Evolutionary conservation across 2,797 vertebrate species (phyloP).

Genomic region (Chelon labrosus): DNA sequence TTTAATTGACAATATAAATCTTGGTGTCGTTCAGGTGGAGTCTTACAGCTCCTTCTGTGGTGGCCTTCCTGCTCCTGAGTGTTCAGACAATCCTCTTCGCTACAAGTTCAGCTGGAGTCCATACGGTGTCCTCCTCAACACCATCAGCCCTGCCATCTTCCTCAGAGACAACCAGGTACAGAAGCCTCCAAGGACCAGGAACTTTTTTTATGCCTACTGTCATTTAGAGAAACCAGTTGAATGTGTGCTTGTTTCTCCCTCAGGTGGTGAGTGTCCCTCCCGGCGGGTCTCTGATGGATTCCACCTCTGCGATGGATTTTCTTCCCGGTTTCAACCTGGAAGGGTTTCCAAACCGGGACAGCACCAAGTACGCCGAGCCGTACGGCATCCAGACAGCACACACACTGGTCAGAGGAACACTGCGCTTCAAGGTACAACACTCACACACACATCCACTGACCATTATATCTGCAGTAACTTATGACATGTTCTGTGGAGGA

Average conservation of each 20-base stretch:
- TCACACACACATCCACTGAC: not conserved
- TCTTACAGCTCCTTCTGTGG: slow-evolving; percentile 95
- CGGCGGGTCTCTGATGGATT: slow-evolving; percentile 90
- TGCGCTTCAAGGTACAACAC: slow-evolving; percentile 90
- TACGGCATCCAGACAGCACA: slow-evolving; percentile 93
- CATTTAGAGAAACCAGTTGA: not conserved
- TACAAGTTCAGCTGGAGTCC: slow-evolving; percentile 99
- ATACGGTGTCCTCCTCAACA: slow-evolving; percentile 91
- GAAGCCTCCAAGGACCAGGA: not conserved
- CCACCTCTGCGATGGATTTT: slow-evolving; percentile 88
- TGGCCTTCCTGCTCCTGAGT: slow-evolving; percentile 94
- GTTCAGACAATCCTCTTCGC: slow-evolving; percentile 94
- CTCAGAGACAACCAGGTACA: slow-evolving; percentile 90
- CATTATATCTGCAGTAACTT: not conserved
- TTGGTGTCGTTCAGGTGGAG: slow-evolving; percentile 85
- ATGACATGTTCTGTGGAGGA: not conserved
- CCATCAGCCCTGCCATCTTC: slow-evolving; percentile 90
- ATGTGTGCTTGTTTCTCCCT: not conserved
- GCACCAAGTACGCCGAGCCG: slow-evolving; percentile 89
- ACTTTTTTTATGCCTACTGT: not conserved
- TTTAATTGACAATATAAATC: not conserved
- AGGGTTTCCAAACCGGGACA: slow-evolving; percentile 96
- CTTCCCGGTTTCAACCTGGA: slow-evolving; percentile 95
- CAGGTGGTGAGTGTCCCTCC: slow-evolving; percentile 90
- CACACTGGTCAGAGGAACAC: slow-evolving; percentile 93